Evolutionary conservation across 1,140 invertebrate species (phyloP), one percentile per base, ranked within the genome.

Genomic region (Babylonia areolata): DNA sequence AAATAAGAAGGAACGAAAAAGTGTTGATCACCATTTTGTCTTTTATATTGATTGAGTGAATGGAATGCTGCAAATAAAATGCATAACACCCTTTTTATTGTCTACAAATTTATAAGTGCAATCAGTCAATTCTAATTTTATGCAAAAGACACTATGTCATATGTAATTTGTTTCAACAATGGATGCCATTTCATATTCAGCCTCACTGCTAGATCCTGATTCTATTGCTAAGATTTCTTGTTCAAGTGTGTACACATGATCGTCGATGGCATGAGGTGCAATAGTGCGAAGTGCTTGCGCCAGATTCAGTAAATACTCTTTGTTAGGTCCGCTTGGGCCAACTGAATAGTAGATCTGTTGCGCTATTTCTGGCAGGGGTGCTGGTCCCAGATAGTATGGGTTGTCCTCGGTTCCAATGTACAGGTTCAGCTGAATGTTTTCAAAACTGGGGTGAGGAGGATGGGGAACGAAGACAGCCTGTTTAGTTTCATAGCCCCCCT

Each of bases 221-320:
- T 69, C 82, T 15, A 42, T 73, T 31, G 40, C 82, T 73, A 42
- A 75, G 20, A 90, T 87, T 82, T 85, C 86, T 78, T 91, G 92
- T 93, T 98, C 97, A 37, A 98, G 93, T 77, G 95, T 94, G 93
- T 96, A 97, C 5, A 98, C 94, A 95, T 98, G 97, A 12, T 87
- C 46, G 88, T 95, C 94, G 20, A 96, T 85, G 0, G 96, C 95
- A 69, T 96, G 95, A 0, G 97, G 97, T 46, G 96, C 96, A 39
- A 98, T 95, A 42, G 95, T 90, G 89, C 96, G 95, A 96, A 98
- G 97, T 0, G 97, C 95, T 42, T 96, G 94, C 0, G 97, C 97
- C 87, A 99, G 94, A 91, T 97, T 97, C 87, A 97, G 97, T 0
- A 99, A 94, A 95, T 99, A 99, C 88, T 98, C 98, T 64, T 96